These are phyloP conservation scores for Garrulus glandarius DNA, from an alignment of 2,797 vertebrate species.

Conservation along the genomic window DNA sequence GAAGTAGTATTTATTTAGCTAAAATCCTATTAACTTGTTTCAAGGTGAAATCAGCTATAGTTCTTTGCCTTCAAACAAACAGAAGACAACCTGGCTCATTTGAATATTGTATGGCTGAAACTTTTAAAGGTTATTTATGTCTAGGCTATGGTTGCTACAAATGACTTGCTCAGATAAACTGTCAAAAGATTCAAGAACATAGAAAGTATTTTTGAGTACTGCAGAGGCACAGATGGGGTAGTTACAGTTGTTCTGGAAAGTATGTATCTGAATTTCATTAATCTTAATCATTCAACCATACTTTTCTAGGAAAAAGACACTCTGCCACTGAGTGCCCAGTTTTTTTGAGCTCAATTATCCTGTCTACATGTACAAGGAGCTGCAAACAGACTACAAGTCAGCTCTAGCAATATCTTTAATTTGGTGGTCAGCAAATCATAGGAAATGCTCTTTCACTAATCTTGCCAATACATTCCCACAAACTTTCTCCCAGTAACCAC, in stretches of 20 bases:
- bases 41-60: background rate
- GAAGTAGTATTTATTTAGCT: background rate
- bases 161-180: background rate
- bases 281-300: background rate
- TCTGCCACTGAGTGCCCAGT: background rate
- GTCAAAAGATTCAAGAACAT: background rate
- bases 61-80: background rate
- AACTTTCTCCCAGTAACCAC: background rate
- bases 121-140: background rate
- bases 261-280: background rate
- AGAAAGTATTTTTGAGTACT: background rate
- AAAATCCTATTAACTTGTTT: background rate
- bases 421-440: slow-evolving; percentile 21
- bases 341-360: background rate
- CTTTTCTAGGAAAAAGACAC: slow-evolving; percentile 4
- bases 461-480: slow-evolving; percentile 3
- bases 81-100: background rate
- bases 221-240: background rate
- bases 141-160: background rate
- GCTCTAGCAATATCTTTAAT: background rate
- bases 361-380: background rate
- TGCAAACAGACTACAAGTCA: background rate
- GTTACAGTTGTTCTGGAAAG: background rate
- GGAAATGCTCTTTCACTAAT: slow-evolving; percentile 10
- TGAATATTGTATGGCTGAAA: background rate